Percentiles rank a stretch among this genome's conserved stretches.
phyloP scores from a whole-genome alignment of 1,140 invertebrate species.

The Pectinophora gossypiella region DNA sequence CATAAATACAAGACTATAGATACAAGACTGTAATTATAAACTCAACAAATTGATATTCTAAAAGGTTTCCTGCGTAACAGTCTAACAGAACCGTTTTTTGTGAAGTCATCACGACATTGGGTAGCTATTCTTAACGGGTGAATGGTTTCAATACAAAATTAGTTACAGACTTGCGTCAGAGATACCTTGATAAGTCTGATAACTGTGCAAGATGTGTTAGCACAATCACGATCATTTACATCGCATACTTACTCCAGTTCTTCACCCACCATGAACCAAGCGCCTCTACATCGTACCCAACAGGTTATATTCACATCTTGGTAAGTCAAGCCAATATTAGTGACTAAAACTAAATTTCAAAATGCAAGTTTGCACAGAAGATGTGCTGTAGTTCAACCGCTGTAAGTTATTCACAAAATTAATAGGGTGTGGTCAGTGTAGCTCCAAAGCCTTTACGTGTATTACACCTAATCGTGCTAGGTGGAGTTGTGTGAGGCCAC shows the following conservation, averaged over 20 bases:
- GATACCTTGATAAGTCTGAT: conserved; percentile 8
- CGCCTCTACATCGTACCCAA: no score
- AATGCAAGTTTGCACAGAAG: conserved; percentile 4
- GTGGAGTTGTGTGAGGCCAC: no score
- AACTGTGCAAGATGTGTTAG: conserved; percentile 31
- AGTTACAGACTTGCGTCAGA: conserved; percentile 18
- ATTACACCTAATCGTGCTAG: no score
- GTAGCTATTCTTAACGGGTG: conserved; percentile 16
- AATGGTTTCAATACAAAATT: conserved; percentile 37
- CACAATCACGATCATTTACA: conserved; percentile 22
- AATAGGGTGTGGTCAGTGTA: conserved; percentile 1
- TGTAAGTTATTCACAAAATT: background rate
- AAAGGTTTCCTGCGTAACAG: no score
- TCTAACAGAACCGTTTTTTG: no score
- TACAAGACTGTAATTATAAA: no score
- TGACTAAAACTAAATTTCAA: conserved; percentile 19
- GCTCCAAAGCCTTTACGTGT: conserved; percentile 5
- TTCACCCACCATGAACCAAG: no score
- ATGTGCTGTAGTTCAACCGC: background rate
- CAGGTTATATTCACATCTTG: background rate
- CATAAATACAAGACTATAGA: no score
- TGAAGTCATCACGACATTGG: no score
- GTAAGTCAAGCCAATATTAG: conserved; percentile 15
- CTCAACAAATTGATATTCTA: no score
- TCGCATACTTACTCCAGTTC: conserved; percentile 10